These are phyloP conservation scores for Theonella swinhoei DNA, from an alignment of 37 sponge, comb jelly and placozoan genomes.

Conservation along the genomic window DNA sequence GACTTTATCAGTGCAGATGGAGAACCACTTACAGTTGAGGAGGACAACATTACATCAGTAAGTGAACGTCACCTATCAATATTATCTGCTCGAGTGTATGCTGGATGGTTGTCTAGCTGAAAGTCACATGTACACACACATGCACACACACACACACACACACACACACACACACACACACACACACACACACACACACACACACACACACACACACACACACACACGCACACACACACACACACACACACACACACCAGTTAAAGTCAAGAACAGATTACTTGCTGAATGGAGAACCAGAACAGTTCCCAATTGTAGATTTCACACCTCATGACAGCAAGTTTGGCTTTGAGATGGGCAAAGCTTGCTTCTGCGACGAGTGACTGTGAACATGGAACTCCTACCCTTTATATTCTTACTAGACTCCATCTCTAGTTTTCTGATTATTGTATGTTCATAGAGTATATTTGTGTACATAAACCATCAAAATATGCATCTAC, in stretches of 20 bases:
- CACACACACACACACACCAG: background rate
- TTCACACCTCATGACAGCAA: constrained; percentile 14
- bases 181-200: no score
- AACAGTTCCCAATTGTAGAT: constrained; percentile 46
- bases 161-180: no score
- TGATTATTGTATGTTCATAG: background rate
- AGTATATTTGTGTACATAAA: background rate
- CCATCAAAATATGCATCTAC: background rate
- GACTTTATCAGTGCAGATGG: constrained; percentile 29
- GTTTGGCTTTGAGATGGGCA: constrained; percentile 51
- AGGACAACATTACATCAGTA: background rate
- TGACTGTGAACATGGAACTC: background rate
- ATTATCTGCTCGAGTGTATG: no score
- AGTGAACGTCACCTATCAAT: background rate
- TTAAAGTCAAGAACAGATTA: constrained; percentile 38
- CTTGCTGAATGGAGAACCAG: constrained; percentile 40
- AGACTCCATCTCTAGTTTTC: background rate
- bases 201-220: no score
- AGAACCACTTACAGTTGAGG: background rate
- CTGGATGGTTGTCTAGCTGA: no score
- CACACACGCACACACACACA: background rate
- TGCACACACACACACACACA: no score
- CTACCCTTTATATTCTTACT: background rate
- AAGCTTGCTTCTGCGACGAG: constrained; percentile 69
- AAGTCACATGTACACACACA: no score